Evolutionary conservation across 2,113 vertebrate species (phyloP), one percentile per base, ranked within the genome.

Genomic region (Trinectes maculatus): DNA sequence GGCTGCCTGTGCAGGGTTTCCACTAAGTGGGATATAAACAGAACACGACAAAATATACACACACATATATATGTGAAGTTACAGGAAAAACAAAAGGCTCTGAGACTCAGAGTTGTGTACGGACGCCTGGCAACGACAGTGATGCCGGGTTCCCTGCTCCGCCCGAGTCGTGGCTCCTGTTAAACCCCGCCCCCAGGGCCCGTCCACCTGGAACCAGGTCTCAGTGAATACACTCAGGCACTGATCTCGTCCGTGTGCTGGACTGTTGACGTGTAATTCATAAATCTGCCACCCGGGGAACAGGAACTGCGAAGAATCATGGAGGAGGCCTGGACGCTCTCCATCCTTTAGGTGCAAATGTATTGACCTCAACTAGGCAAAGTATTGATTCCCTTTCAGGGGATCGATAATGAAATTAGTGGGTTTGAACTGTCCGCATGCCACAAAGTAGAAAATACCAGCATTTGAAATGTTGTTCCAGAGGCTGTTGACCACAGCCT

Each of bases 391-490:
- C 69, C 21, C 69, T 74, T n/a, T 70, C 26, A 16, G 55, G 33
- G 40, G 26, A 72, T 74, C 64, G 39, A 66, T 76, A 73, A 77
- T 70, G 39, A 79, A 70, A 80, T 77, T 54, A 79, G 56, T 65
- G 8, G 15, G 26, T 71, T 78, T 53, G 6, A 64, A 42, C 37
- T 73, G 58, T 67, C 43, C 37, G 55, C 26, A 47, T 25, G 54
- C n/a, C 37, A 63, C 36, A 36, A 19, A 28, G 1, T 15, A 31
- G 49, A 36, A 61, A 56, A 36, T 15, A 54, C 44, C 29, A 43
- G 39, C 43, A 56, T 25, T 67, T 18, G 53, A 66, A 47, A 56
- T 67, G 51, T 60, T 69, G 28, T 33, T 70, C 16, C 28, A 28
- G 16, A 42, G 3, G 54, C 47, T 54, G 26, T 49, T 65, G 42